phyloP scores from a whole-genome alignment of 2,113 vertebrate genomes.

The Tragelaphus imberbis region DNA sequence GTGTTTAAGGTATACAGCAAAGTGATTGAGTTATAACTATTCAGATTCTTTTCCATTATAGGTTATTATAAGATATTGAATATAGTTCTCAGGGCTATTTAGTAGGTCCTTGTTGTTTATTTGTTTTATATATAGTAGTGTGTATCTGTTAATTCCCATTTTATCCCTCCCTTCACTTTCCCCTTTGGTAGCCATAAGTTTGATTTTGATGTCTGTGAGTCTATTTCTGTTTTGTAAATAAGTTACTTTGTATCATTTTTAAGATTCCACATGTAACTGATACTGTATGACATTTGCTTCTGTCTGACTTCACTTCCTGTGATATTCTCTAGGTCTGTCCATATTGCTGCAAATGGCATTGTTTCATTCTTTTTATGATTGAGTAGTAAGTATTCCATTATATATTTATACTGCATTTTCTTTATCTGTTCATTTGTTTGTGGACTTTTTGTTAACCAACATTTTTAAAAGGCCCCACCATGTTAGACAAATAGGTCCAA shows the following conservation, averaged over 20 bases:
- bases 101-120: not conserved
- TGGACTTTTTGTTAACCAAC: not conserved
- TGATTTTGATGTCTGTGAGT: not conserved
- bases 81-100: not conserved
- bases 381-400: not conserved
- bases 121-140: not conserved
- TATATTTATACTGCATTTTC: not conserved
- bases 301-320: not conserved
- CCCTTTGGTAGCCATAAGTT: not conserved
- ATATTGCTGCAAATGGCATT: not conserved
- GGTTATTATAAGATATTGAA: not conserved
- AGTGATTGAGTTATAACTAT: not conserved
- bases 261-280: not conserved
- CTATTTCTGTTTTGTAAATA: not conserved
- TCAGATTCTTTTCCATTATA: not conserved
- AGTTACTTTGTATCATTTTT: not conserved
- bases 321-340: not conserved
- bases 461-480: not conserved
- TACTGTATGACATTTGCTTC: not conserved
- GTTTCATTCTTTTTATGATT: not conserved
- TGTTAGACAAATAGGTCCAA: not conserved
- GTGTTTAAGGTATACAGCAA: not conserved
- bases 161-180: not conserved
- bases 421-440: not conserved
- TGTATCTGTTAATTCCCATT: not conserved